These are phyloP conservation scores for Acanthosepion pharaonis DNA, from an alignment of 2,888 invertebrate species.

Conservation along the genomic window DNA sequence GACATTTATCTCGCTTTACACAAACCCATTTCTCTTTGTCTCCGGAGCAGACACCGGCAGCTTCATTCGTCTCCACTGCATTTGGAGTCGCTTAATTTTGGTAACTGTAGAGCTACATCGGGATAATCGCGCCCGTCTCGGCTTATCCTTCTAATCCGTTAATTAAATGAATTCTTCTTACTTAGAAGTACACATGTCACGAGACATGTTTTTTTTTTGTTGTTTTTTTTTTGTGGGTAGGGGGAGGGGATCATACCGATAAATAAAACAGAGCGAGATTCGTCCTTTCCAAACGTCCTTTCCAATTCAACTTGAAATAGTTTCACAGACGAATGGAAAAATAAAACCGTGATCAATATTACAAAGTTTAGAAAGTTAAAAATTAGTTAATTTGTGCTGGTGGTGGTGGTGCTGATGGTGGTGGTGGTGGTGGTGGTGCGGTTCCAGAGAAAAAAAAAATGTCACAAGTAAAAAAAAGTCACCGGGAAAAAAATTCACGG, in stretches of 20 bases:
- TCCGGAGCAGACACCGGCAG: not conserved
- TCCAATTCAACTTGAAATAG: not conserved
- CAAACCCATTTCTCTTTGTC: slow-evolving; percentile 13
- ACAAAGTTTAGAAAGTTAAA: not conserved
- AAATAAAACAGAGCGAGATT: not conserved
- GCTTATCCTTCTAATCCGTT: not conserved
- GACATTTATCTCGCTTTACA: slow-evolving; percentile 7
- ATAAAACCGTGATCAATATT: not conserved
- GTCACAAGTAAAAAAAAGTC: too few species aligned
- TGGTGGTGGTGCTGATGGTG: too few species aligned
- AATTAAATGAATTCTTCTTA: not conserved
- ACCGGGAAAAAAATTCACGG: too few species aligned
- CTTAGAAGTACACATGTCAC: not conserved
- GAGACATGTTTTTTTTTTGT: not conserved
- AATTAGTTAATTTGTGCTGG: too few species aligned
- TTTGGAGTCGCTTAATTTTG: not conserved
- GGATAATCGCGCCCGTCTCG: not conserved
- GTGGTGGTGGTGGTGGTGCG: too few species aligned
- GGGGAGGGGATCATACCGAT: not conserved
- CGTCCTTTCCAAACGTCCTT: not conserved
- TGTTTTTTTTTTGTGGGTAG: not conserved
- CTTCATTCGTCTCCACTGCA: not conserved
- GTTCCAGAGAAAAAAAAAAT: too few species aligned
- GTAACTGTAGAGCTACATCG: not conserved
- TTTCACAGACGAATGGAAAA: not conserved